Base-by-base conservation (phyloP, 2,888 invertebrate genomes). In the Hipparchia sbordonii region DNA sequence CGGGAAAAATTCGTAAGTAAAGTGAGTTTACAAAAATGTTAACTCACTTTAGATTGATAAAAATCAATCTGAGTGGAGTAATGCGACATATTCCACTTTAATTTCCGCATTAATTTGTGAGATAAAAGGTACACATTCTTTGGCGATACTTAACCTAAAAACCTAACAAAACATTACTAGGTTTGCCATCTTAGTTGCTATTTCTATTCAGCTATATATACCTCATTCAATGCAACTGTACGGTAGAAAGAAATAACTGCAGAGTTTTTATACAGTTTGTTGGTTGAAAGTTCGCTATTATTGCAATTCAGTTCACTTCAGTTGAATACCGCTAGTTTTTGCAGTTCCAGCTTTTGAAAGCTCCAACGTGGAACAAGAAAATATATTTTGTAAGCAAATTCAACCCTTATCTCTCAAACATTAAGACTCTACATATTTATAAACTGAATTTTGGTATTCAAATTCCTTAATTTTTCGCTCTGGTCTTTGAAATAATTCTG, bases 401-500 rank as follows among this genome's bases (percentile, higher is more conserved):
- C 13, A 45, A 9, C 23, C 60, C 60, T 56, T 67, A 69, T 60
- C 46, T 9, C 13, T 13, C 0, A 10, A 45, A 33, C 9, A 6
- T 51, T 63, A 63, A 13, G 54, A 63, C n/a, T 9, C 12, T 33
- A 8, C 23, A 63, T 63, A 62, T 7, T 54, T 33, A 8, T 63
- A 13, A 23, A 48, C 48, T 46, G 60, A 33, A 23, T 39, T 63
- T 57, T 52, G 13, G 4, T 63, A 57, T 59, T 71, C 45, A 59
- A 66, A 72, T 69, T 39, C 52, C 63, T 61, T 68, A 69, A 71
- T 60, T 71, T 63, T 56, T 54, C 61, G 13, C 65, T 74, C 48
- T 69, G 48, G 52, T 71, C 61, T 65, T 51, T 57, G 56, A 68
- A 71, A 69, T 56, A 65, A 67, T 39, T 54, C 48, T 74, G 45